A percentile compares a stretch with the other conserved stretches of the same genome.
phyloP scores from a whole-genome alignment of 2,888 invertebrate species.

The Pyralis farinalis region DNA sequence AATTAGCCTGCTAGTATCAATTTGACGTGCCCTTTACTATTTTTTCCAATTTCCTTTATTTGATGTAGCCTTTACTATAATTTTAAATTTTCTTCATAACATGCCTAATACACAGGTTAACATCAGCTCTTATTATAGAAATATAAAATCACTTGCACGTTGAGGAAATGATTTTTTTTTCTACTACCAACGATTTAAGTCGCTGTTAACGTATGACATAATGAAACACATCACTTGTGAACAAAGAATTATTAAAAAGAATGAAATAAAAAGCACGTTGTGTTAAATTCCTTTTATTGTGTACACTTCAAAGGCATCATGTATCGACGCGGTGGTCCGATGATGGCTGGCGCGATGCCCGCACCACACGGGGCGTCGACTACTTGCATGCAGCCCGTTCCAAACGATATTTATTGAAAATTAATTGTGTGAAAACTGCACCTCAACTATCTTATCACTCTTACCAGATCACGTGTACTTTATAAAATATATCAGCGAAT shows the following conservation, averaged over 20 bases:
- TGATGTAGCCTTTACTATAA: too few species aligned
- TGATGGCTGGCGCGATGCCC: constrained; percentile 41
- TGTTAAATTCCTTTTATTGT: constrained; percentile 10
- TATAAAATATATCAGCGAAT: too few species aligned
- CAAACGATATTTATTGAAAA: constrained; percentile 62
- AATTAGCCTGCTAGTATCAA: too few species aligned
- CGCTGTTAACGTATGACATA: not conserved
- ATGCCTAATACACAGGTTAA: too few species aligned
- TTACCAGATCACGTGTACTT: too few species aligned
- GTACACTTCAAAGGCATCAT: constrained; percentile 23
- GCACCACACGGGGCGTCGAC: constrained; percentile 42
- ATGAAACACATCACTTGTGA: not conserved
- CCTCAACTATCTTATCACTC: constrained; percentile 15
- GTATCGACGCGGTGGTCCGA: constrained; percentile 47
- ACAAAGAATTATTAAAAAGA: not conserved
- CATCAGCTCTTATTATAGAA: too few species aligned
- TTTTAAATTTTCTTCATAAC: too few species aligned
- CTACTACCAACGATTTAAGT: not conserved
- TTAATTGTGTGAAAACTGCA: constrained; percentile 56
- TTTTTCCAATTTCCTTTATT: too few species aligned
- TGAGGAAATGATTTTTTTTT: too few species aligned
- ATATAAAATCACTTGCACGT: too few species aligned
- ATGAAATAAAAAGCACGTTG: not conserved
- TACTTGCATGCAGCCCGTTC: constrained; percentile 22
- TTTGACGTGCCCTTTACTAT: too few species aligned